A percentile compares a stretch with the other conserved stretches of the same genome.
Conservation (phyloP, 2,888 invertebrate genomes). For the Cyclophora albipunctata region DNA sequence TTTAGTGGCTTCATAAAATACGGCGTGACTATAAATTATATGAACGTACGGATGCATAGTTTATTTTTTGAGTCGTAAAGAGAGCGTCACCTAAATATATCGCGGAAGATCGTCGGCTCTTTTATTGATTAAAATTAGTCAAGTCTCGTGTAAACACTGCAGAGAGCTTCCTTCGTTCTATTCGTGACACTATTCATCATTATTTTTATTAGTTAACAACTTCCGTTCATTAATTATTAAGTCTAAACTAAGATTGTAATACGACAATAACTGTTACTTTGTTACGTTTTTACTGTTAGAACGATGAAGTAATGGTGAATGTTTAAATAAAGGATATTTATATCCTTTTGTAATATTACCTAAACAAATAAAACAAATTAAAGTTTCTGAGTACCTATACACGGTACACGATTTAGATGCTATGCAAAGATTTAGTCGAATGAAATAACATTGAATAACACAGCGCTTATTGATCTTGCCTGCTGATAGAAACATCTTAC, state of each 20-base stretch:
- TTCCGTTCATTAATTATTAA: conserved; percentile 4
- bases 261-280: background rate
- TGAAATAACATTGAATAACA: too few species aligned
- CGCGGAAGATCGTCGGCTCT: conserved; percentile 49
- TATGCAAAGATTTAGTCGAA: too few species aligned
- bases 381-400: too few species aligned
- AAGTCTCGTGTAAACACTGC: conserved; percentile 33
- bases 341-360: too few species aligned
- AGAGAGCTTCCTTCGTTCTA: conserved; percentile 32
- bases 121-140: conserved; percentile 54
- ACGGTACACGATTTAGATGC: too few species aligned
- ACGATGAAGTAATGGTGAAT: too few species aligned
- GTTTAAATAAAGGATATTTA: too few species aligned
- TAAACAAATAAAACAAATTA: too few species aligned
- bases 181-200: conserved; percentile 5
- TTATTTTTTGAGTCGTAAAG: conserved; percentile 54
- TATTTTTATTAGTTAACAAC: conserved; percentile 2
- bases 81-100: conserved; percentile 57
- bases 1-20: conserved; percentile 44
- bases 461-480: too few species aligned
- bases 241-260: conserved; percentile 2
- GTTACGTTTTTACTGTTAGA: too few species aligned
- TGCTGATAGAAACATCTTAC: too few species aligned
- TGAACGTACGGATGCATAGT: conserved; percentile 40
- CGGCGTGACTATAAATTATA: conserved; percentile 54